Evolutionary conservation across 2,888 invertebrate species (phyloP).

Genomic region (Punctoribates punctum): DNA sequence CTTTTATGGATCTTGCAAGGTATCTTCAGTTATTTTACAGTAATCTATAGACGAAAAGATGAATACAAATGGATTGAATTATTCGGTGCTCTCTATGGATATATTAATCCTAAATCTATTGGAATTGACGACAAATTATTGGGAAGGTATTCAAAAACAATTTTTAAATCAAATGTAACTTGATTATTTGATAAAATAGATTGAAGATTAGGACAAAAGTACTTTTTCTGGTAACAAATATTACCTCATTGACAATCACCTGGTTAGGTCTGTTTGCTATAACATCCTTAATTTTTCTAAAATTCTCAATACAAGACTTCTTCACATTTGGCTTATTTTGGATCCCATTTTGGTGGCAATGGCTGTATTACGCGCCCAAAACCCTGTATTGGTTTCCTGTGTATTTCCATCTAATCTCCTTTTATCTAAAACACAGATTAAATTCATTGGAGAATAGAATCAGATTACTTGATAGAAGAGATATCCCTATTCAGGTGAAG

Average conservation of each 20-base stretch:
- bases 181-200: too few species aligned
- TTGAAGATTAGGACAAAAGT: background rate
- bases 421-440: background rate
- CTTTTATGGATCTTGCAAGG: background rate
- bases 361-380: background rate
- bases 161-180: too few species aligned
- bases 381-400: background rate
- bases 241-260: background rate
- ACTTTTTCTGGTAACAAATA: background rate
- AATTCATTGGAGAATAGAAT: background rate
- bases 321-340: background rate
- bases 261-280: background rate
- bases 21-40: background rate
- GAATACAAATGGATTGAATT: conserved; percentile 1
- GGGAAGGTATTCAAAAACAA: too few species aligned
- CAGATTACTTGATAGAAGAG: background rate
- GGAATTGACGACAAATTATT: background rate
- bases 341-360: background rate
- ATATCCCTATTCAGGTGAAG: background rate
- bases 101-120: background rate
- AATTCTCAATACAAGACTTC: background rate
- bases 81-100: background rate
- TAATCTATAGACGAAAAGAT: background rate
- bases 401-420: background rate
- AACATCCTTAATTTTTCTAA: background rate